Base-by-base conservation (phyloP, 2,888 invertebrate species). In the Xestia sexstrigata region DNA sequence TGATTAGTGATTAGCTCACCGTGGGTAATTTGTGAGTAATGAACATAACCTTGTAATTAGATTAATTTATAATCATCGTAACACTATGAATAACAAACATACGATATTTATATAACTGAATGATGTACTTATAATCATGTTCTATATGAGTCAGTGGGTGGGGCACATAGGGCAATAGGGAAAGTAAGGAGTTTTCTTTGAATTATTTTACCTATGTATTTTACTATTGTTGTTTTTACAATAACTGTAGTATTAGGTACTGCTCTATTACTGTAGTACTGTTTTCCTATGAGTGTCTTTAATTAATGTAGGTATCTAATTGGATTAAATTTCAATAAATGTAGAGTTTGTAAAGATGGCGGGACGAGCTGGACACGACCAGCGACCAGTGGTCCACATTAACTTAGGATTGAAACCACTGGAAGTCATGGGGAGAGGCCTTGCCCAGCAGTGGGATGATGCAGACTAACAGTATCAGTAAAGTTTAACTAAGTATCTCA, bases 41-140 rank as follows among this genome's bases (percentile, higher is more conserved):
- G 30, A 55, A 23, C 1, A 9, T 30, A 30, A 20, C 11, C 9
- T 1, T 1, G 8, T 9, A 23, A 17, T 23, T 1, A 55, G 42
- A 77, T 77, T 52, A 20, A 20, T 30, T 74, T n/a, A 17, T n/a
- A 42, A 15, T 26, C 20, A 52, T 49, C 6, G 20, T 45, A 58
- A 49, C n/a, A 74, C 30, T n/a, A 26, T 23, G 26, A 49, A 17
- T 39, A 74, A 30, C 17, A 76, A n/a, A n/a, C n/a, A n/a, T n/a
- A n/a, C n/a, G n/a, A n/a, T n/a, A n/a, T n/a, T n/a, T n/a, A n/a
- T n/a, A n/a, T n/a, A n/a, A n/a, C 20, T 70, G 5, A 23, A 8
- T 17, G 30, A n/a, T 15, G 3, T 39, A n/a, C n/a, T n/a, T n/a
- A 30, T 6, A 17, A n/a, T 74, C n/a, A 55, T 35, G 42, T 42